phyloP scores from a whole-genome alignment of 2,888 invertebrate genomes.

The Crioceris asparagi region DNA sequence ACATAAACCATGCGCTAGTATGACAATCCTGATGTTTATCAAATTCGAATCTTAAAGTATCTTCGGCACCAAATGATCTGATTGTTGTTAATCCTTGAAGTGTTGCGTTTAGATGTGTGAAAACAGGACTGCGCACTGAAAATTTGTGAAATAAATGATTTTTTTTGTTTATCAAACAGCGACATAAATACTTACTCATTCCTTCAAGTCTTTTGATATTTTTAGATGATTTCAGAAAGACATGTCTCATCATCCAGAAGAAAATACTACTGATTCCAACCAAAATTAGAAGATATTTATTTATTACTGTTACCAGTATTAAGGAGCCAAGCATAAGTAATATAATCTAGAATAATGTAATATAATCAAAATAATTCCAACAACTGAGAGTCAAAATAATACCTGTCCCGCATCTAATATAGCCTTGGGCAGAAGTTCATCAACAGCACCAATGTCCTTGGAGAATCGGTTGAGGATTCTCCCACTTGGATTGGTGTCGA shows the following conservation, averaged over 20 bases:
- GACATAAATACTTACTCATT: constrained; percentile 44
- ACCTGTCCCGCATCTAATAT: constrained; percentile 50
- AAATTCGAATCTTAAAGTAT: constrained; percentile 46
- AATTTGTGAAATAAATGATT: constrained; percentile 6
- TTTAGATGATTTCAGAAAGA: constrained; percentile 58
- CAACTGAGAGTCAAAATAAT: background rate
- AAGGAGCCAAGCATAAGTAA: constrained; percentile 40
- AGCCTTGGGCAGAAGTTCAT: constrained; percentile 59
- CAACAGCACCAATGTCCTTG: constrained; percentile 72
- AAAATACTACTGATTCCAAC: constrained; percentile 43
- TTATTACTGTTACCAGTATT: constrained; percentile 44
- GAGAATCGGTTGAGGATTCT: constrained; percentile 72
- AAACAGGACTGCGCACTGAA: constrained; percentile 74
- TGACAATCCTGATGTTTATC: constrained; percentile 51
- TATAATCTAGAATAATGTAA: background rate
- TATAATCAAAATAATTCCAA: background rate
- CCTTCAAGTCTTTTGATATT: constrained; percentile 60
- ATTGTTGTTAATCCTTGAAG: constrained; percentile 72
- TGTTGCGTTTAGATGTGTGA: constrained; percentile 69
- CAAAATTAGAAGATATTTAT: constrained; percentile 32
- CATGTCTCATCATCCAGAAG: constrained; percentile 50
- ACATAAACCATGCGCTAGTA: constrained; percentile 58
- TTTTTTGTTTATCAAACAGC: background rate
- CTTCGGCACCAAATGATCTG: constrained; percentile 61
- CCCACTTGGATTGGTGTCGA: constrained; percentile 74